Evolutionary conservation across 53 echinoderm and acorn worm genomes (phyloP), one percentile per base, ranked within the genome.

Genomic region (Astropecten irregularis): DNA sequence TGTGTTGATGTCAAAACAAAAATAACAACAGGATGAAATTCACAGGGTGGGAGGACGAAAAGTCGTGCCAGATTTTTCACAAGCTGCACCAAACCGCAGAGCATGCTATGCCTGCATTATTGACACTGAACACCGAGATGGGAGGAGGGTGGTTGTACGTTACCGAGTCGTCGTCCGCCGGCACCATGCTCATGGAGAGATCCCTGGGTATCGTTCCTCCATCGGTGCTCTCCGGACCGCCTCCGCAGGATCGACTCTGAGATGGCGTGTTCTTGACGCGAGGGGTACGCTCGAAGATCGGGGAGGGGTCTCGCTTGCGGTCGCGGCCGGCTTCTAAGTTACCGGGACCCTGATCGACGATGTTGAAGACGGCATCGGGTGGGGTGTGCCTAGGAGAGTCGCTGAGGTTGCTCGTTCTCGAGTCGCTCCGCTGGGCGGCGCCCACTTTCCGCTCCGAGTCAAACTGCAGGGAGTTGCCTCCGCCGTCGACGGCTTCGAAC

Each of bases 381-480:
- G 90, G 93, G 25, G 60, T 81, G 47, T 86, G 86, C 13, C 86
- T 82, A 2, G 95, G 89, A 0, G 95, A 91, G 2, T 85, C 88
- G 23, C 73, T 82, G 10, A 62, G 16, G 52, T 82, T 68, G 36
- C 64, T 69, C 31, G 63, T 22, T 27, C 77, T 51, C 1, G 87
- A 73, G 67, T 87, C 87, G 1, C 74, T 84, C 26, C 88, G 89
- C 69, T 85, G 88, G 36, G 85, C 65, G 35, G 73, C 66, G 4
- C 79, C 60, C 31, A 49, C 59, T 40, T 58, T 26, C 38, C 56
- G 49, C 59, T 86, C 89, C 11, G 89, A 93, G 44, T 88, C 91
- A 55, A 95, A 89, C 26, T 82, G 84, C 21, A 95, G 84, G 2
- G 95, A 95, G 69, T 95, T 95, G 13, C 95, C 95, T 36, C 95